Conservation (phyloP, 2,888 invertebrate species). For the Drosophila recens region DNA sequence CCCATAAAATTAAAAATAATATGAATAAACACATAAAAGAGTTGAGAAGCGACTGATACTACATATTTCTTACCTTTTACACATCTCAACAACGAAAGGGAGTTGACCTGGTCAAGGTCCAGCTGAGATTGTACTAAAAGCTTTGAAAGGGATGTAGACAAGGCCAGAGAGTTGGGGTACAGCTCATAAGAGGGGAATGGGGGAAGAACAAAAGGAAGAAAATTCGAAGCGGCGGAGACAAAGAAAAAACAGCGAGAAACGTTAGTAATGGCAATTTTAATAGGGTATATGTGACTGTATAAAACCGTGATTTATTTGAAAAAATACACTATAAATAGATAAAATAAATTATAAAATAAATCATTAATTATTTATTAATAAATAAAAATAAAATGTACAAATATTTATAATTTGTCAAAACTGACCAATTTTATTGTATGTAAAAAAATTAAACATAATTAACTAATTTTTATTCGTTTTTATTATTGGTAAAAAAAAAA, state of each 20-base stretch:
- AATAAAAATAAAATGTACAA: too few relatives aligned
- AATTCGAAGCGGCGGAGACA: conserved; percentile 26
- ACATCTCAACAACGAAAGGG: conserved; percentile 10
- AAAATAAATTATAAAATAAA: too few relatives aligned
- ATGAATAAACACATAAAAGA: conserved; percentile 19
- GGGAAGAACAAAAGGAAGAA: conserved; percentile 7
- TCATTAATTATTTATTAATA: too few relatives aligned
- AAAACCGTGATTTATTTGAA: neutral
- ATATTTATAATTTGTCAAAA: too few relatives aligned
- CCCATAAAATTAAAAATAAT: conserved; percentile 32
- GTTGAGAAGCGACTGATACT: neutral
- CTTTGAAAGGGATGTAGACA: conserved; percentile 11
- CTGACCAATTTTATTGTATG: too few relatives aligned
- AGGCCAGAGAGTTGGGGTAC: conserved; percentile 4
- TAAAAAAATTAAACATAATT: too few relatives aligned
- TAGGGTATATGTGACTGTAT: neutral
- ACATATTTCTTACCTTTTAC: neutral
- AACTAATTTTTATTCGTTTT: too few relatives aligned
- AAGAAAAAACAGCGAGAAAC: conserved; percentile 43
- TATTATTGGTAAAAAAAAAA: too few relatives aligned
- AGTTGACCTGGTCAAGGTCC: conserved; percentile 28
- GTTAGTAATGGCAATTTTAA: conserved; percentile 50
- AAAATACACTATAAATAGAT: too few relatives aligned
- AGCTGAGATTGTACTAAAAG: conserved; percentile 5
- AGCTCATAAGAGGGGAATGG: neutral